phyloP scores from a whole-genome alignment of 2,113 vertebrate genomes.

The Dascyllus trimaculatus region DNA sequence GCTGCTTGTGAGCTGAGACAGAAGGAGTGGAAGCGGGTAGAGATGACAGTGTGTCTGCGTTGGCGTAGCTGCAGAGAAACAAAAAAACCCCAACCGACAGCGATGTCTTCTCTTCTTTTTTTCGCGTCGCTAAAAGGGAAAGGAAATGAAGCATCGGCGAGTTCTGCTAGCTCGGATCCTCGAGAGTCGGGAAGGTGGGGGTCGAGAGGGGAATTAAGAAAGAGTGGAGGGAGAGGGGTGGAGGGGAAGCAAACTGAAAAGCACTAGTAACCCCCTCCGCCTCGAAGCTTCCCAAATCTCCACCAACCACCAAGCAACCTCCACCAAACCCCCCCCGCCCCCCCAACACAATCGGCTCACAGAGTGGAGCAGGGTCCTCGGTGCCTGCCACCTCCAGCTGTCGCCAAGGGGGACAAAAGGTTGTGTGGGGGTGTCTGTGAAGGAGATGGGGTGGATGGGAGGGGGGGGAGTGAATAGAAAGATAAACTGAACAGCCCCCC shows the following conservation, averaged over 20 bases:
- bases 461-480: constrained; percentile 79
- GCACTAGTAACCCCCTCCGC: not conserved
- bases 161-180: constrained; percentile 20
- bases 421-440: constrained; percentile 73
- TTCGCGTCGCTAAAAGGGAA: constrained; percentile 14
- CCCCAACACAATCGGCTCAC: constrained; percentile 28
- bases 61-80: not conserved
- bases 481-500: constrained; percentile 77
- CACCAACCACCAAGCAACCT: constrained; percentile 2
- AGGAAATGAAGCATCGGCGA: constrained; percentile 50
- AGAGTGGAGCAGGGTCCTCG: constrained; percentile 40
- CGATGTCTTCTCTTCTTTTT: not conserved
- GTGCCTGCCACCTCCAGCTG: constrained; percentile 84
- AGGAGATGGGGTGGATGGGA: constrained; percentile 53
- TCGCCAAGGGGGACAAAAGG: constrained; percentile 81
- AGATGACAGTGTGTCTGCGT: not conserved
- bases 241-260: constrained; percentile 37
- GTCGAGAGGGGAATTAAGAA: constrained; percentile 29
- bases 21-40: constrained; percentile 10
- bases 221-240: not conserved
- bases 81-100: not conserved
- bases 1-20: not conserved
- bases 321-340: constrained; percentile 1
- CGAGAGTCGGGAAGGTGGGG: constrained; percentile 32
- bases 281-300: not conserved